Evolutionary conservation across 2,888 invertebrate genomes (phyloP), one percentile per base, ranked within the genome.

Genomic region (Eustalomyia histrio): DNA sequence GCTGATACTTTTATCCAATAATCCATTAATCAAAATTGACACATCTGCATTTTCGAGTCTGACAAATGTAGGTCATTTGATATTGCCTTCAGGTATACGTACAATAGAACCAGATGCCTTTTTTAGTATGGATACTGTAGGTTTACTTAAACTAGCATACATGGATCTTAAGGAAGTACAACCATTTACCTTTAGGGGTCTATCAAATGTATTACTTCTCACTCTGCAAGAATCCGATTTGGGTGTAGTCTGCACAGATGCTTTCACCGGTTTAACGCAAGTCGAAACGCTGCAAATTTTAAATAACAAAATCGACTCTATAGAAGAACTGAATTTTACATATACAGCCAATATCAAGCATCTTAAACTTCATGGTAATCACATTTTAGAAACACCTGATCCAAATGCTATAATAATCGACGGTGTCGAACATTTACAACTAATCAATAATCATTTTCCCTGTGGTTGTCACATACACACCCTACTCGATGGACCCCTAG

Each of bases 381-480:
- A 97, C 87, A 94, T 96, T 87, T 90, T 97, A 79, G 95, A 95
- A 86, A 94, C 95, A 0, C 96, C 96, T 72, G 90, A 92, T 84
- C 91, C 92, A 2, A 94, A 94, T 84, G 92, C 93, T 47, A 92
- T 96, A 69, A 92, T 93, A n/a, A 91, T 95, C 60, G 93, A 94
- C 83, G 93, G 93, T n/a, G 95, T 96, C 65, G 94, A 94, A 81
- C 93, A 93, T 84, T 90, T 96, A 80, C 93, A 94, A 86, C 94
- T 96, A 86, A 92, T 93, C 75, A 93, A 94, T 63, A 97, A 97
- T 90, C 96, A 96, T 87, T 94, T 97, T 88, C 96, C 96, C 2
- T 97, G 97, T 89, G 96, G 96, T 90, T 97, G 97, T 87, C 96
- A 95, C 85, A 92, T 95, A 63, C 95, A 95, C 86, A 94, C 95